These are phyloP conservation scores for Danaus plexippus DNA, from an alignment of 1,140 invertebrate species.

Conservation along the genomic window DNA sequence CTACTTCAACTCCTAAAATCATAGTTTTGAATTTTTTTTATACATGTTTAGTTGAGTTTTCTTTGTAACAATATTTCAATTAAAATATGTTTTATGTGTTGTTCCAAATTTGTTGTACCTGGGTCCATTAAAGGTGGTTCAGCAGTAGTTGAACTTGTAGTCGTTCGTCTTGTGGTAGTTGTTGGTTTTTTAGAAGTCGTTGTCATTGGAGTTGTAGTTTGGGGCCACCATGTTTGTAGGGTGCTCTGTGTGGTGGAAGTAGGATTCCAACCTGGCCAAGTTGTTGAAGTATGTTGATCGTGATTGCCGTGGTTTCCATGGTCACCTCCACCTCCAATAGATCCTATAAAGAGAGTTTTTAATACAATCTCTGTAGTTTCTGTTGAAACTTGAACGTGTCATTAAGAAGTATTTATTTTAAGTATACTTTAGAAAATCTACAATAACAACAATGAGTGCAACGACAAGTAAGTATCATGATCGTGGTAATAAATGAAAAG, in stretches of 20 bases:
- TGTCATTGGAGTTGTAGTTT: constrained; percentile 47
- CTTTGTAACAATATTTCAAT: too few relatives aligned
- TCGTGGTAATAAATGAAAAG: not conserved
- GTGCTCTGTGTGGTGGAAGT: constrained; percentile 55
- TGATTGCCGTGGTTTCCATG: constrained; percentile 43
- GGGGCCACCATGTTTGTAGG: constrained; percentile 53
- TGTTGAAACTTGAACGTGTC: too few relatives aligned
- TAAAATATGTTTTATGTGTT: too few relatives aligned
- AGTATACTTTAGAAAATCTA: not conserved
- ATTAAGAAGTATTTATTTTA: not conserved
- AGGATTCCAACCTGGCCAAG: constrained; percentile 70
- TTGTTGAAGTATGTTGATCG: constrained; percentile 55
- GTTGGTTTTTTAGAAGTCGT: constrained; percentile 48
- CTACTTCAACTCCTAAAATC: constrained; percentile 26
- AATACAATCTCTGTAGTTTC: too few relatives aligned
- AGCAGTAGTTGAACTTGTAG: constrained; percentile 24
- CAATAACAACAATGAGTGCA: not conserved
- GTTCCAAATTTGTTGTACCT: constrained; percentile 17
- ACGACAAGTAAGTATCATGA: not conserved
- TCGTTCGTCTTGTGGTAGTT: constrained; percentile 36
- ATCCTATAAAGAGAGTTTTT: constrained; percentile 22
- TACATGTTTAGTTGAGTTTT: too few relatives aligned
- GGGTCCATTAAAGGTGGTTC: constrained; percentile 27
- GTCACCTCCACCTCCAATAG: constrained; percentile 31
- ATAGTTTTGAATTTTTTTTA: not conserved